Evolutionary conservation across 2,797 vertebrate genomes (phyloP), one percentile per base, ranked within the genome.

Genomic region (Sebastes taczanowskii): DNA sequence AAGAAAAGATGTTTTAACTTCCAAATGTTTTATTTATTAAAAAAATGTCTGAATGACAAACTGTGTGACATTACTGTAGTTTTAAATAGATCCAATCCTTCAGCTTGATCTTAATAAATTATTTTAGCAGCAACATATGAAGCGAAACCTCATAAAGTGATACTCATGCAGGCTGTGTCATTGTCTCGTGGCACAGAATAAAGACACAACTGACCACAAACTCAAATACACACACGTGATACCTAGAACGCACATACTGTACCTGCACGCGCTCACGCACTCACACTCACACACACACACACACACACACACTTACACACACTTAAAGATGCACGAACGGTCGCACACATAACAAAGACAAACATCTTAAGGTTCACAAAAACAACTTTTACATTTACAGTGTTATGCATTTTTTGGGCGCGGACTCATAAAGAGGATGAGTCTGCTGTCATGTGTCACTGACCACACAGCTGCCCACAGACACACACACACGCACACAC

Each of bases 361-460:
- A 68, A 77, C 23, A 52, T 70, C 35, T 34, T 16, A 46, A 23
- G 11, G 10, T 29, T 42, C 20, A 52, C 66, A 55, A 75, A 88
- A 83, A 86, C 65, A 83, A 27, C 77, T 69, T 30, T 55, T 67
- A 56, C 38, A 53, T 82, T 86, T 74, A 71, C 25, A 25, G 58
- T 34, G 73, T 62, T 74, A 3, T 74, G 6, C 16, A 22, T 66
- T 77, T 66, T 79, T 78, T 53, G 32, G 56, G 20, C 22, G 35
- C 16, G 65, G 83, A 84, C 64, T 70, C 74, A 71, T 81, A 88
- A 76, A 69, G 46, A 59, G 63, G 83, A 87, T 83, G 86, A 81
- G 74, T 85, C 67, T 80, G 58, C 66, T 69, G 84, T 90, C 80
- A 87, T 85, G 82, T 78, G 84, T 77, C 81, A 78, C 60, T 70